Evolutionary conservation across 1,140 invertebrate species (phyloP), one percentile per base, ranked within the genome.

Genomic region (Drosophila biarmipes): DNA sequence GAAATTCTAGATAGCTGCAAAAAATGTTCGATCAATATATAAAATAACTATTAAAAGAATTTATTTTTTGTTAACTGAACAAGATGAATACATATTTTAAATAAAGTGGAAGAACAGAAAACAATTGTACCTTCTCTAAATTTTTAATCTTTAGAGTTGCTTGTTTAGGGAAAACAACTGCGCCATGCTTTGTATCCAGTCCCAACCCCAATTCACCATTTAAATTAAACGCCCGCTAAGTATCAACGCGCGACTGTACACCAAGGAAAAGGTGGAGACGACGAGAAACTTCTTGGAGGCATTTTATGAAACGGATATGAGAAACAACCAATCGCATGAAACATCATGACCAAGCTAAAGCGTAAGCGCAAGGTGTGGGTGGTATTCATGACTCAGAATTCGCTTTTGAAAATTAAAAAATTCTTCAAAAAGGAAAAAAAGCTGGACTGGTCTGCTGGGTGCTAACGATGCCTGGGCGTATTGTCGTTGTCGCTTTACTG

Each of bases 221-320:
- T 58, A 38, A 56, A 64, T 66, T 12, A 17, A 73, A 49, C 54
- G 68, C 74, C 84, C 62, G 54, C 64, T 63, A 79, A 67, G 40
- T 27, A 80, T 77, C 79, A 73, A 63, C 56, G 68, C 68, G 53
- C 59, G 43, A 56, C 54, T 37, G 71, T 62, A 73, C 57, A 69
- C 61, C 34, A 61, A 71, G 55, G 52, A 58, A 57, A 63, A 52
- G 51, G 27, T 54, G 61, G 40, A 58, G 45, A 31, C 42, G 34
- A 31, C n/a, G 43, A 49, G 15, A 49, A 66, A 69, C 59, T 56
- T 78, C 85, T 89, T 87, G 58, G 72, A 72, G 84, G 84, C 85
- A 79, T 87, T 77, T 89, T 79, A 61, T 79, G 76, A 89, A 87
- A 90, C 84, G 84, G 85, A 87, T 87, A 89, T 87, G 85, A 87